Evolutionary conservation across 1,140 invertebrate species (phyloP).

Genomic region (Drosophila equinoxialis): DNA sequence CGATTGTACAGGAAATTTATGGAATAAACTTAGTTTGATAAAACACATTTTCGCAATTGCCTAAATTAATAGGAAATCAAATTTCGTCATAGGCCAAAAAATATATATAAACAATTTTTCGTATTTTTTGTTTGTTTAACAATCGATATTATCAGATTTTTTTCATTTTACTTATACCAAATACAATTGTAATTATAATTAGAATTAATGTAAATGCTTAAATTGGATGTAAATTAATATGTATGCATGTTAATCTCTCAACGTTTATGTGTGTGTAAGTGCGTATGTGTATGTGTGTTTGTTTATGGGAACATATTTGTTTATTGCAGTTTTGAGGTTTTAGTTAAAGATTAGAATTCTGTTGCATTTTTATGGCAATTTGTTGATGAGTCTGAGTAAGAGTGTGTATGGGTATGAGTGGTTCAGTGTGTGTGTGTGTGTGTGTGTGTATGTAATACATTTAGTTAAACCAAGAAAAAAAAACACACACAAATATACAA

Average conservation of each 20-base stretch:
- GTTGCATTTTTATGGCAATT: slow-evolving; percentile 50
- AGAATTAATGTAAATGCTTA: slow-evolving; percentile 27
- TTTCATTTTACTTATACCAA: slow-evolving; percentile 2
- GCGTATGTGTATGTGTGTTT: slow-evolving; percentile 5
- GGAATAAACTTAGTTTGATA: slow-evolving; percentile 49
- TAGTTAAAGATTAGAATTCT: slow-evolving; percentile 58
- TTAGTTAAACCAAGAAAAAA: slow-evolving; percentile 23
- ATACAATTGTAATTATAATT: slow-evolving; percentile 14
- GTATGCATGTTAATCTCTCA: slow-evolving; percentile 60
- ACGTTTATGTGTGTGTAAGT: slow-evolving; percentile 38
- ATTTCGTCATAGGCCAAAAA: slow-evolving; percentile 69
- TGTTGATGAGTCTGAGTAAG: slow-evolving; percentile 4
- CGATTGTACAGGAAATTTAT: slow-evolving; percentile 61
- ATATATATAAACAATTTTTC: not conserved
- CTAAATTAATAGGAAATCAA: slow-evolving; percentile 76
- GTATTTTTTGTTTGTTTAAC: slow-evolving; percentile 8
- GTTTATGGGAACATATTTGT: slow-evolving; percentile 42
- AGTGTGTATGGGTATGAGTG: not conserved
- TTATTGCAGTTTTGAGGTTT: slow-evolving; percentile 54
- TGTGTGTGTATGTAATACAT: slow-evolving; percentile 36
- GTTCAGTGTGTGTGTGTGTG: not conserved
- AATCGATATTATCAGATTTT: slow-evolving; percentile 24
- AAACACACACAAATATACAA: slow-evolving; percentile 19
- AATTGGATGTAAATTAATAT: slow-evolving; percentile 64
- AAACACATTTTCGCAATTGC: slow-evolving; percentile 36